phyloP scores from a whole-genome alignment of 2,888 invertebrate species.

The Apodemia mormo region DNA sequence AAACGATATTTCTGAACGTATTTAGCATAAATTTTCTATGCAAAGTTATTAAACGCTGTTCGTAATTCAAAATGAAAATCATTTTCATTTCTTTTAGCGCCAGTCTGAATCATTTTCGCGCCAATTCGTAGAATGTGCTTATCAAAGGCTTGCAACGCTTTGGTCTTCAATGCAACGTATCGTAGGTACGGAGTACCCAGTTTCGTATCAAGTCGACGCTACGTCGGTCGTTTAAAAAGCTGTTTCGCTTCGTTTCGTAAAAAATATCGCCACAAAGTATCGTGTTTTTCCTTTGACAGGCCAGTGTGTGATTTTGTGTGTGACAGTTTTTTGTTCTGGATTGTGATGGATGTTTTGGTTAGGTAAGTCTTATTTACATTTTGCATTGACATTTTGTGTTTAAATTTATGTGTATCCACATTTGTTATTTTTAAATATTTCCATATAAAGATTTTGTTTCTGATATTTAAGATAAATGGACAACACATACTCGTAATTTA shows the following conservation, averaged over 20 bases:
- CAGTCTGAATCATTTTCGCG: constrained; percentile 6
- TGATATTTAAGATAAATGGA: too few relatives aligned
- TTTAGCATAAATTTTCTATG: background rate
- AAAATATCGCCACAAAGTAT: constrained; percentile 13
- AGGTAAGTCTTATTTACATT: constrained; percentile 18
- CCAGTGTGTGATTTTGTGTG: constrained; percentile 20
- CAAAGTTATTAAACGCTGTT: background rate
- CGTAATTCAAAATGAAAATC: constrained; percentile 9
- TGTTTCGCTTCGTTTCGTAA: constrained; percentile 16
- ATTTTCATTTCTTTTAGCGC: constrained; percentile 13
- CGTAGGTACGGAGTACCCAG: background rate
- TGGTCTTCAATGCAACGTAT: background rate
- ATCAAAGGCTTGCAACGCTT: constrained; percentile 17
- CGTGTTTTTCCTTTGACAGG: constrained; percentile 12
- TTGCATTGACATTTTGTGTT: background rate
- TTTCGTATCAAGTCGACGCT: constrained; percentile 24
- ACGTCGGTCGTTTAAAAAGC: constrained; percentile 24
- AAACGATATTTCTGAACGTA: background rate
- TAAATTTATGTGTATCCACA: background rate
- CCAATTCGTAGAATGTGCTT: constrained; percentile 13
- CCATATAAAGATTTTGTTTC: background rate
- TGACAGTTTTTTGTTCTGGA: constrained; percentile 19
- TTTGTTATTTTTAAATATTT: background rate
- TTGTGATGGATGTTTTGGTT: constrained; percentile 17
- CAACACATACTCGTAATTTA: too few relatives aligned